A percentile compares a stretch with the other conserved stretches of the same genome.
Conservation (phyloP, 2,888 invertebrate genomes). For the Tenthredo livida region DNA sequence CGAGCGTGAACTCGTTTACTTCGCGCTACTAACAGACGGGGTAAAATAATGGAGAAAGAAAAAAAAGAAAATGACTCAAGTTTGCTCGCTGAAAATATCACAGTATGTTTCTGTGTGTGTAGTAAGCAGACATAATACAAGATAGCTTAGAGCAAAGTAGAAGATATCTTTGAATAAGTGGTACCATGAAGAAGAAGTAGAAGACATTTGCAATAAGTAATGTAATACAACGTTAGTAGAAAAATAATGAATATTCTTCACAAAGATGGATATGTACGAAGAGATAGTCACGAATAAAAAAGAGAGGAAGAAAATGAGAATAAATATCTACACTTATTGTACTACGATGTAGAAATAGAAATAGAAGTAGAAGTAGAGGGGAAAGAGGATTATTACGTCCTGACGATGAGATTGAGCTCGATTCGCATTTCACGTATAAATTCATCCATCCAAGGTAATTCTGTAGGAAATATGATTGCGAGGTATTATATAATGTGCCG, state of each 20-base stretch:
- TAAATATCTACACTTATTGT: not conserved
- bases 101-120: not conserved
- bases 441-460: not conserved
- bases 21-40: not conserved
- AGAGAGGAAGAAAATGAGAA: not conserved
- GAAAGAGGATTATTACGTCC: not conserved
- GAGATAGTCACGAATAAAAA: not conserved
- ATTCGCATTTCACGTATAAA: not conserved
- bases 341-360: not conserved
- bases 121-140: not conserved
- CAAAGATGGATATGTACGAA: not conserved
- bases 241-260: not conserved
- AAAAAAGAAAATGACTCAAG: not conserved
- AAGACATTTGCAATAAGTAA: not conserved
- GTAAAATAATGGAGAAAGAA: not conserved
- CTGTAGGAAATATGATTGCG: not conserved
- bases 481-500: not conserved
- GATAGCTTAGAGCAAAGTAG: not conserved
- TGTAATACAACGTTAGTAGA: not conserved
- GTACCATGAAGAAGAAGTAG: not conserved
- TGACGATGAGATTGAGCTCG: not conserved
- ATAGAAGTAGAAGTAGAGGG: not conserved
- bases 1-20: slow-evolving; percentile 5
- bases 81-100: not conserved
- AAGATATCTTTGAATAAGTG: slow-evolving; percentile 5